Evolutionary conservation across 1,140 invertebrate species (phyloP).

Genomic region (Hyles vespertilio): DNA sequence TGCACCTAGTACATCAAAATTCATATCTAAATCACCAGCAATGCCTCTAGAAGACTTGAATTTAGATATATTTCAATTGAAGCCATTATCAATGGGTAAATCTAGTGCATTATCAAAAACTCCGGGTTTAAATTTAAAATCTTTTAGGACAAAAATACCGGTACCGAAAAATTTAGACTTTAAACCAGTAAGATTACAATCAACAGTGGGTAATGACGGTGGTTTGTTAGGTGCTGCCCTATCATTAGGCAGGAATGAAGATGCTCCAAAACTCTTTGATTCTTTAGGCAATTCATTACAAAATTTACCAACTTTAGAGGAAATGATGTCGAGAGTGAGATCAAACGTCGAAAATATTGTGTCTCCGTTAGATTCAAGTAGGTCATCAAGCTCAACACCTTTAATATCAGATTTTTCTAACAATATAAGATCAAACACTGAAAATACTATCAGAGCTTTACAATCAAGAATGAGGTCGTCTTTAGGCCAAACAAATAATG

Average conservation of each 20-base stretch:
- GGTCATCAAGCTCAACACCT: background rate
- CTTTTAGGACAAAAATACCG: constrained; percentile 34
- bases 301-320: constrained; percentile 21
- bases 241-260: background rate
- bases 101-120: constrained; percentile 7
- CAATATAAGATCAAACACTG: constrained; percentile 18
- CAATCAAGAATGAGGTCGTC: constrained; percentile 25
- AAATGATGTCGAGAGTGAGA: constrained; percentile 16
- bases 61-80: constrained; percentile 29
- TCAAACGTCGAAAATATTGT: constrained; percentile 20
- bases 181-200: constrained; percentile 26
- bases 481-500: constrained; percentile 17
- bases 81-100: constrained; percentile 6
- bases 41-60: constrained; percentile 25
- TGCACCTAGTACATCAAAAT: constrained; percentile 16
- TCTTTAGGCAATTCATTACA: constrained; percentile 10
- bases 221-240: constrained; percentile 12
- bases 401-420: constrained; percentile 7
- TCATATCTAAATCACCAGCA: constrained; percentile 8
- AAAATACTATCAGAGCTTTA: constrained; percentile 21
- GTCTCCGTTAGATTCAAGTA: constrained; percentile 9
- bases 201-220: constrained; percentile 21
- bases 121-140: constrained; percentile 26
- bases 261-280: background rate
- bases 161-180: constrained; percentile 33